Percentiles rank a stretch among this genome's conserved stretches.
phyloP scores from a whole-genome alignment of 2,113 vertebrate genomes.

The Platysteira castanea region DNA sequence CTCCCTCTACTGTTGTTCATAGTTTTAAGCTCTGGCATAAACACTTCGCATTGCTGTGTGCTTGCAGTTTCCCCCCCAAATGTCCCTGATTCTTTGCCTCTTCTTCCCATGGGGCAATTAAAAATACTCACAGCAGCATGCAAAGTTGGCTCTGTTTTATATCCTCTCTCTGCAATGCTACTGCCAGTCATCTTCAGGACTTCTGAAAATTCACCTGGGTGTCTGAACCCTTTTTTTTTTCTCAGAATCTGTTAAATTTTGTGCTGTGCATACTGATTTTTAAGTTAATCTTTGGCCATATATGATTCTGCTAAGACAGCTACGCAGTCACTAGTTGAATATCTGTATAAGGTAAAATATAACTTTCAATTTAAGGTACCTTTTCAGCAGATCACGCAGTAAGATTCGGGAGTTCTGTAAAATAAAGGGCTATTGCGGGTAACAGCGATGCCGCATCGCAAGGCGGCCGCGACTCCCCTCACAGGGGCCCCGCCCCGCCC shows the following conservation, averaged over 20 bases:
- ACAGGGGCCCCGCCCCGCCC: not conserved
- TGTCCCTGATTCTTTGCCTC: not conserved
- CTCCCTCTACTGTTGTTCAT: not conserved
- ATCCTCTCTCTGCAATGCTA: not conserved
- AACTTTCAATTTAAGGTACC: no score
- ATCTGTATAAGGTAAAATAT: not conserved
- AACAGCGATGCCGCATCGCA: fast-evolving
- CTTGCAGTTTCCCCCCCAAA: not conserved
- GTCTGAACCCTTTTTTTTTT: not conserved
- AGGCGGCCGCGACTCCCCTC: not conserved
- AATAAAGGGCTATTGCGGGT: fast-evolving
- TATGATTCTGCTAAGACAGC: not conserved
- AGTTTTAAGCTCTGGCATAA: not conserved
- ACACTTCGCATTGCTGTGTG: not conserved
- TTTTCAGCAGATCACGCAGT: not conserved
- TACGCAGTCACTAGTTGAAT: not conserved
- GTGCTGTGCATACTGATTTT: not conserved
- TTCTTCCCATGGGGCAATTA: not conserved
- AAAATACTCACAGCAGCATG: not conserved
- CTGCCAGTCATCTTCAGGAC: not conserved
- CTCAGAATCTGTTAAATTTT: not conserved
- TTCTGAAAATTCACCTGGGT: not conserved
- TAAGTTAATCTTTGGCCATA: not conserved
- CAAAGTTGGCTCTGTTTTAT: not conserved
- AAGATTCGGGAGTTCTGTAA: fast-evolving